These are phyloP conservation scores for Caranx ignobilis DNA, from an alignment of 2,113 vertebrate species.

Conservation along the genomic window DNA sequence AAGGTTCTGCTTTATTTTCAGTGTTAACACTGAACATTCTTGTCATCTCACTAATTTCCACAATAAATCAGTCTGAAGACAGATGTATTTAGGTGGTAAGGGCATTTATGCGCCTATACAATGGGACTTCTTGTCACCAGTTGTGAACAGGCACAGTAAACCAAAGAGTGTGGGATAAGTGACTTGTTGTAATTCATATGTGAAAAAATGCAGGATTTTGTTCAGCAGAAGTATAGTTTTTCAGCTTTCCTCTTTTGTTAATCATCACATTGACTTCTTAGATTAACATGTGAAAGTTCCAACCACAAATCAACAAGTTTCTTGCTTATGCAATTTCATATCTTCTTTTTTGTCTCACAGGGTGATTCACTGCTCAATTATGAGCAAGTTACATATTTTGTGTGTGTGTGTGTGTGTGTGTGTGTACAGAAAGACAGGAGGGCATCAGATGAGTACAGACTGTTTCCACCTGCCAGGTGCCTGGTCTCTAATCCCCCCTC, in stretches of 20 bases:
- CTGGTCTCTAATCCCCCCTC: slow-evolving; percentile 80
- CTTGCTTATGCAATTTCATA: neutral
- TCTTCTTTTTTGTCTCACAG: neutral
- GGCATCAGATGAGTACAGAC: slow-evolving; percentile 80
- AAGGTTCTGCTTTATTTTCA: neutral
- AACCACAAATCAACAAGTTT: neutral
- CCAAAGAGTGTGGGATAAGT: neutral
- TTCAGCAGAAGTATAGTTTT: neutral
- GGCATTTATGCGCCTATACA: neutral
- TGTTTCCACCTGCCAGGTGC: slow-evolving; percentile 82
- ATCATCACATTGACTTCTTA: neutral
- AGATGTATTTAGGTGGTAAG: neutral
- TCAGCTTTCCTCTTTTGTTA: neutral
- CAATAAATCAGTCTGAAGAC: neutral
- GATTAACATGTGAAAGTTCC: neutral
- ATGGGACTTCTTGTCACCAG: neutral
- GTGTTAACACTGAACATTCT: neutral
- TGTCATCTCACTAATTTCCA: neutral
- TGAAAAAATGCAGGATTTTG: neutral
- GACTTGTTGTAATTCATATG: no score
- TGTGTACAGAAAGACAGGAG: slow-evolving; percentile 62
- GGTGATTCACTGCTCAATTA: neutral
- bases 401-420: slow-evolving; percentile 42
- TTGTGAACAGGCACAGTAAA: neutral
- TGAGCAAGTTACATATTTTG: slow-evolving; percentile 40